phyloP scores from a whole-genome alignment of 2,113 vertebrate genomes.

The Dicentrarchus labrax region DNA sequence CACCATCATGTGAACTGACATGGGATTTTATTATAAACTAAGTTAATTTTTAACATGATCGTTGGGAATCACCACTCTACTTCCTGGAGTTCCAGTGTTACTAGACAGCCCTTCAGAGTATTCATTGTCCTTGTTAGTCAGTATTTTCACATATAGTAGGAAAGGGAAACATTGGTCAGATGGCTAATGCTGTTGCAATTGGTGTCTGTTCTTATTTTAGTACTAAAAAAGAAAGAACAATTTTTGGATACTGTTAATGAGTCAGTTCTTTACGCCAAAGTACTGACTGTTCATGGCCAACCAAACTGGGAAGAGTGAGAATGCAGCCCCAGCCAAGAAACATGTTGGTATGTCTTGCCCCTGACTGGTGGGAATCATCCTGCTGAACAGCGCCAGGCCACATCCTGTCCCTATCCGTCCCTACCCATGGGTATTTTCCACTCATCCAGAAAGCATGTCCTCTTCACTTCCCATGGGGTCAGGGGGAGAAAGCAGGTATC shows the following conservation, averaged over 20 bases:
- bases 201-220: background rate
- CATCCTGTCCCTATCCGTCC: background rate
- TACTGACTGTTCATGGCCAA: background rate
- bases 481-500: conserved; percentile 26
- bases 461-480: conserved; percentile 28
- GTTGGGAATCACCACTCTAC: too few relatives aligned
- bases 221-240: too few relatives aligned
- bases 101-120: background rate
- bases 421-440: conserved; percentile 6
- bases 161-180: background rate
- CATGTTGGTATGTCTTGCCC: background rate
- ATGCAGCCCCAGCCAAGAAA: background rate
- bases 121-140: background rate
- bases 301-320: conserved; percentile 13
- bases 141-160: background rate
- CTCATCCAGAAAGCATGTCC: conserved; percentile 30
- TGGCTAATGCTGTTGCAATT: background rate
- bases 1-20: background rate
- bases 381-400: background rate
- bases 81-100: too few relatives aligned
- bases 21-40: background rate
- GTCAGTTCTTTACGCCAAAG: background rate
- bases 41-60: background rate
- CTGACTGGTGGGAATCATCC: background rate
- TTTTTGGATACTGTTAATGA: background rate